Evolutionary conservation across 2,888 invertebrate genomes (phyloP), one percentile per base, ranked within the genome.

Genomic region (Yponomeuta cagnagella): DNA sequence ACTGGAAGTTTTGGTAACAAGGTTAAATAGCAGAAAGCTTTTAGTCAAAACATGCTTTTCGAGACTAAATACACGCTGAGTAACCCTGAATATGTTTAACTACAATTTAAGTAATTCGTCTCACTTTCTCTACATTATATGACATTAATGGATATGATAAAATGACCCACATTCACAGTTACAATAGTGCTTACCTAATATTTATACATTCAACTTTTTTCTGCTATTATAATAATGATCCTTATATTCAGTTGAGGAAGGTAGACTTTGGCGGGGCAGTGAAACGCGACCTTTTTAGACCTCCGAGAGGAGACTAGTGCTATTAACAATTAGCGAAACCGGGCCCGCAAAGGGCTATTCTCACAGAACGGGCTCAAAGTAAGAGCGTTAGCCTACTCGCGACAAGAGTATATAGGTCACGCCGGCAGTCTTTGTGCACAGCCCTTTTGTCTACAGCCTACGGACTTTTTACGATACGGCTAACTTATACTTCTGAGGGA

Each of bases 11-110:
- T 43, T 79, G 15, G 12, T 82, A 82, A 84, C 80, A 79, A 79
- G 79, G 79, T 80, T 84, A 81, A 84, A 87, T 84, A 84, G 81
- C 83, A 77, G 77, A 84, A 89, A 86, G 87, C 88, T 89, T 88
- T 88, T 85, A 89, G 85, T 82, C 82, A 77, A 78, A 83, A 84
- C 84, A 84, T 79, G 82, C 82, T 83, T 76, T 76, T 75, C 73
- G 76, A 79, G 80, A 83, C 85, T 83, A 82, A 80, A 82, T 79
- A 37, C 43, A 15, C 43, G 63, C 37, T 43, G 31, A n/a, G 30
- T 10, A 33, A 65, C 65, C 2, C 65, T 65, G 65, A 15, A 58
- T 58, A 58, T 15, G 12, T 58, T 15, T 31, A 65, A 31, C 12
- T 30, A 65, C 0, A 30, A 31, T 33, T 31, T 33, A 31, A 33